A percentile compares a stretch with the other conserved stretches of the same genome.
phyloP scores from a whole-genome alignment of 1,140 invertebrate genomes.

The Drosophila pectinifera region DNA sequence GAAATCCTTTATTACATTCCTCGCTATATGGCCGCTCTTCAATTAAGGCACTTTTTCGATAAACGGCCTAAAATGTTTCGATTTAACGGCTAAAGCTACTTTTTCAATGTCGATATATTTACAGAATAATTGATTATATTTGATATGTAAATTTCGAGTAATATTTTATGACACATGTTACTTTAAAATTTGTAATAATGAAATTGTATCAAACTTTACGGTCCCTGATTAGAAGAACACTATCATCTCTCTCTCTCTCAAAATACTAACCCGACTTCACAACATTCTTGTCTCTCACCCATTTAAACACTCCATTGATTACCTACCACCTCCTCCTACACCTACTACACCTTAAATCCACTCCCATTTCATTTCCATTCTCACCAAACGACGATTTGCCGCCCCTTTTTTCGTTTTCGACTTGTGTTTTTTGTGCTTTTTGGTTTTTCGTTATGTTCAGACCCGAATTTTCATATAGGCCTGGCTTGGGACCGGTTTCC shows the following conservation, averaged over 20 bases:
- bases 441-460: slow-evolving; percentile 85
- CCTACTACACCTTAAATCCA: slow-evolving; percentile 22
- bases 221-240: slow-evolving; percentile 14
- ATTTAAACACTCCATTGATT: slow-evolving; percentile 39
- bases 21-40: too few species aligned
- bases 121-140: too few species aligned
- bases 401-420: slow-evolving; percentile 77
- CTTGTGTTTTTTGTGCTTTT: slow-evolving; percentile 53
- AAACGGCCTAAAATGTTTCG: too few species aligned
- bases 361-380: slow-evolving; percentile 52
- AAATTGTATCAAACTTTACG: slow-evolving; percentile 5
- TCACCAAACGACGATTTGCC: slow-evolving; percentile 50
- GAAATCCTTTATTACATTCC: not conserved
- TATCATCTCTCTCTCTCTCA: slow-evolving; percentile 29
- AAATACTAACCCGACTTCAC: slow-evolving; percentile 56
- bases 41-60: too few species aligned
- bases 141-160: too few species aligned
- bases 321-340: slow-evolving; percentile 11
- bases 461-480: slow-evolving; percentile 95
- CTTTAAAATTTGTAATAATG: rapidly evolving
- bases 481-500: slow-evolving; percentile 87
- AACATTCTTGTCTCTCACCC: slow-evolving; percentile 61
- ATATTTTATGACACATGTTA: not conserved
- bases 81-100: too few species aligned
- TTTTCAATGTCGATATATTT: too few species aligned